These are phyloP conservation scores for Caradrina clavipalpis DNA, from an alignment of 2,888 invertebrate genomes.

Conservation along the genomic window DNA sequence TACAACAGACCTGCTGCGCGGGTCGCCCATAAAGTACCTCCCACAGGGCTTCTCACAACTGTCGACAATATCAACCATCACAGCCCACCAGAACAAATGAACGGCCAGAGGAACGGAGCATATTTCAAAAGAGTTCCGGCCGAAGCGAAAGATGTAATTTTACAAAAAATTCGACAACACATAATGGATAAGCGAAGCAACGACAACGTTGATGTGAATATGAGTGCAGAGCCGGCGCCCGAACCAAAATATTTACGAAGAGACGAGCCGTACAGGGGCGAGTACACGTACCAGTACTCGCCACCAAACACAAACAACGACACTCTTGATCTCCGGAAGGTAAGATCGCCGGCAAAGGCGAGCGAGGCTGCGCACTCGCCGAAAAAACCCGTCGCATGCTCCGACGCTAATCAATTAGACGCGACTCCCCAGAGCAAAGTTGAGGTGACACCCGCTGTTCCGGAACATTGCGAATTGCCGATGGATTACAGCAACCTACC, in stretches of 20 bases:
- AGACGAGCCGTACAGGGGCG: slow-evolving; percentile 80
- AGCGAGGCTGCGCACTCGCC: slow-evolving; percentile 70
- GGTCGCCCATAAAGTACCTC: slow-evolving; percentile 70
- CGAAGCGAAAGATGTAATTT: slow-evolving; percentile 88
- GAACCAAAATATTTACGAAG: slow-evolving; percentile 82
- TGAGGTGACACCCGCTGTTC: slow-evolving; percentile 77
- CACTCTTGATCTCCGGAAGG: slow-evolving; percentile 86
- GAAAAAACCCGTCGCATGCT: slow-evolving; percentile 72
- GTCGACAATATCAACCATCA: slow-evolving; percentile 83
- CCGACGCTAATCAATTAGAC: slow-evolving; percentile 72
- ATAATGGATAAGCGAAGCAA: slow-evolving; percentile 89
- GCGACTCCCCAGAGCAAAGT: slow-evolving; percentile 79
- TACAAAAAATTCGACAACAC: slow-evolving; percentile 89
- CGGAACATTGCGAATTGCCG: slow-evolving; percentile 87
- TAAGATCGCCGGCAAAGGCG: slow-evolving; percentile 83
- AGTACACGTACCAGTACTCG: slow-evolving; percentile 77
- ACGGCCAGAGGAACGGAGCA: slow-evolving; percentile 70
- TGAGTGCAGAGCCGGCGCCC: slow-evolving; percentile 68
- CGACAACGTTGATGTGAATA: slow-evolving; percentile 76
- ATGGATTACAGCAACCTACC: slow-evolving; percentile 90
- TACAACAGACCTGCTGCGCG: slow-evolving; percentile 71
- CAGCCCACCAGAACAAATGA: slow-evolving; percentile 72
- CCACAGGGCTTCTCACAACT: slow-evolving; percentile 88
- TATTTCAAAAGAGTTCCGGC: slow-evolving; percentile 86
- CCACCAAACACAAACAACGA: slow-evolving; percentile 76